phyloP scores from a whole-genome alignment of 2,797 vertebrate genomes.

The Halcyon chelicuti region DNA sequence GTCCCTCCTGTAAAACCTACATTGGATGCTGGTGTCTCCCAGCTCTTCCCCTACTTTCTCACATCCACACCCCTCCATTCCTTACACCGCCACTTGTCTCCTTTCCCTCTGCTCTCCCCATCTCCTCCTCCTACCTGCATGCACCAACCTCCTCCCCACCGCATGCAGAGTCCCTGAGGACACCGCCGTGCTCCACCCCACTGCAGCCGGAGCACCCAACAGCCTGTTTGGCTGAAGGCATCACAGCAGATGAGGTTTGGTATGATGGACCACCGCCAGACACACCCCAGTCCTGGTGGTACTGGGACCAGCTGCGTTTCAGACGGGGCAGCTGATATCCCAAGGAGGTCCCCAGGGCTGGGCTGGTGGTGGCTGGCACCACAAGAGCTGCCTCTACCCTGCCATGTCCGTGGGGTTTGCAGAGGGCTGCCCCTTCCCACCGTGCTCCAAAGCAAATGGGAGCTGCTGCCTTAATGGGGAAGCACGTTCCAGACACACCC shows the following conservation, averaged over 20 bases:
- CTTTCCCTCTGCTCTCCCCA: background rate
- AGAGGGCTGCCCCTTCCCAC: background rate
- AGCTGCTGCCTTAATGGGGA: background rate
- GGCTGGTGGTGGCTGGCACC: background rate
- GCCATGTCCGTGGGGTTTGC: fast-evolving
- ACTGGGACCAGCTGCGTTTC: fast-evolving
- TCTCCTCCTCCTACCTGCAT: background rate
- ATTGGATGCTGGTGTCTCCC: fast-evolving
- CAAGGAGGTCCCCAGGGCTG: background rate
- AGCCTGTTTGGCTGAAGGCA: background rate
- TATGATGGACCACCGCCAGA: background rate
- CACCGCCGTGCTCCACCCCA: background rate
- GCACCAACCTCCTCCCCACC: background rate
- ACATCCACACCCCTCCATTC: background rate
- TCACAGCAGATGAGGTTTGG: background rate
- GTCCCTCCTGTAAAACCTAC: background rate
- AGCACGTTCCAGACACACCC: background rate
- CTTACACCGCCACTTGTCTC: background rate
- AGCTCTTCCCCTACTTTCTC: background rate
- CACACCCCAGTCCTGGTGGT: background rate
- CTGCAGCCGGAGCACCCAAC: background rate
- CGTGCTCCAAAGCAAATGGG: background rate
- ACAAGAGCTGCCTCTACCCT: background rate
- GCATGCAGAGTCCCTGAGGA: background rate
- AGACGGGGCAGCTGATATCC: fast-evolving